Percentiles rank a stretch among this genome's conserved stretches.
These are phyloP conservation scores for Aporrectodea caliginosa DNA, from an alignment of 1,140 invertebrate species.

Conservation along the genomic window DNA sequence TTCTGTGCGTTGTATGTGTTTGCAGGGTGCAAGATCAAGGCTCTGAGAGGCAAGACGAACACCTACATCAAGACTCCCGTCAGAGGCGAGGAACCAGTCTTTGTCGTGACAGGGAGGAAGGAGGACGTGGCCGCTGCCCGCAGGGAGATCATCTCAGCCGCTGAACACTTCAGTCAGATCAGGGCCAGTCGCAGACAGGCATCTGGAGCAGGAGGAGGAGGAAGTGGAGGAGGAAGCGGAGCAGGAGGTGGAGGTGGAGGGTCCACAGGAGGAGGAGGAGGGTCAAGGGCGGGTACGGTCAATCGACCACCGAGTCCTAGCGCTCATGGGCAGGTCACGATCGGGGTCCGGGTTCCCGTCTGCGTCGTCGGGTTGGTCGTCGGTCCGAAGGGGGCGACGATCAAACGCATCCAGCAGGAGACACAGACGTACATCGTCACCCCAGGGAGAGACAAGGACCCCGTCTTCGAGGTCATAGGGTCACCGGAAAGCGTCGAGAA, in stretches of 20 bases:
- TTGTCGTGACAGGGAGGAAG: conserved; percentile 96
- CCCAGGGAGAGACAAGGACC: conserved; percentile 94
- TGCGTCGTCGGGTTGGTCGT: conserved; percentile 96
- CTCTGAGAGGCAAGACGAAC: conserved; percentile 96
- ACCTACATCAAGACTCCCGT: conserved; percentile 99
- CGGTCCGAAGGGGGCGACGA: conserved; percentile 96
- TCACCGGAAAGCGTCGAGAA: conserved; percentile 88
- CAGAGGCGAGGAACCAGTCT: conserved; percentile 95
- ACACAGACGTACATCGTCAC: conserved; percentile 99
- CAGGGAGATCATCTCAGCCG: conserved; percentile 92
- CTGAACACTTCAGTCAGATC: conserved; percentile 98
- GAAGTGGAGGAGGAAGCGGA: not conserved
- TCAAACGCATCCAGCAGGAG: conserved; percentile 97
- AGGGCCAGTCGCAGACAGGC: conserved; percentile 71
- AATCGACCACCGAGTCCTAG: conserved; percentile 59
- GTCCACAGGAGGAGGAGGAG: not conserved
- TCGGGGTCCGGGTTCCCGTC: conserved; percentile 97
- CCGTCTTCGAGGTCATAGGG: conserved; percentile 86
- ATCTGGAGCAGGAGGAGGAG: not conserved
- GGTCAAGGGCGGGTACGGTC: conserved; percentile 40
- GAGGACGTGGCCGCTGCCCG: conserved; percentile 74
- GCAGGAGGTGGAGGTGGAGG: too few relatives aligned
- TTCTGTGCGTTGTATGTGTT: too few relatives aligned
- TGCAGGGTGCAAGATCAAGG: conserved; percentile 98
- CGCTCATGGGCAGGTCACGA: conserved; percentile 68